These are phyloP conservation scores for Drosophila melanogaster DNA, from an alignment of 1,140 invertebrate genomes.

Conservation along the genomic window Release_6_plus_ISO1_MT NT_033777.3:9147001-9147500, in stretches of 20 bases:
- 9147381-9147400: conserved; percentile 83
- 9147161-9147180: conserved; percentile 6
- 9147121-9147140: conserved; percentile 51
- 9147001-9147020: not conserved
- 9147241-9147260: conserved; percentile 47
- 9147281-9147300: not conserved
- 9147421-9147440: conserved; percentile 80
- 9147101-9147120: conserved; percentile 4
- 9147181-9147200: conserved; percentile 3
- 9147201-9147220: conserved; percentile 47
- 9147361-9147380: conserved; percentile 77
- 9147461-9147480: conserved; percentile 55
- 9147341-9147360: conserved; percentile 71
- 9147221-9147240: conserved; percentile 59
- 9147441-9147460: conserved; percentile 60
- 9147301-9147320: not conserved
- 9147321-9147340: not conserved
- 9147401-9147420: conserved; percentile 83
- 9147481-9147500: conserved; percentile 9
- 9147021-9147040: not conserved
- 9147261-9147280: conserved; percentile 8
- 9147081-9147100: not conserved
- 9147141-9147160: conserved; percentile 30
- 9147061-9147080: no score
- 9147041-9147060: conserved; percentile 3